phyloP scores from a whole-genome alignment of 2,888 invertebrate genomes.

The Xestia rhomboidea region DNA sequence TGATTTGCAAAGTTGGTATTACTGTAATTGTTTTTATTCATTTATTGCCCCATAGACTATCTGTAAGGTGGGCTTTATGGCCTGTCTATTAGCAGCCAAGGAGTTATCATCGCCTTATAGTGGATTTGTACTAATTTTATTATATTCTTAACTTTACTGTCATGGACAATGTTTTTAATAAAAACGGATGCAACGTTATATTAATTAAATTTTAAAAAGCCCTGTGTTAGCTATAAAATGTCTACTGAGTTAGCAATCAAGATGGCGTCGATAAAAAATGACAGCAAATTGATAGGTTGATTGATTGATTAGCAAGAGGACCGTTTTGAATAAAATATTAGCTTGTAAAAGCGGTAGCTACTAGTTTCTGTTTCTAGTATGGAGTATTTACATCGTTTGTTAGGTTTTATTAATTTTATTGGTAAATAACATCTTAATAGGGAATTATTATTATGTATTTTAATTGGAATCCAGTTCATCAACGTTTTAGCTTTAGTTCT shows the following conservation, averaged over 20 bases:
- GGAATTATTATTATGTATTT: conserved; percentile 14
- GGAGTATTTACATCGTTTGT: conserved; percentile 50
- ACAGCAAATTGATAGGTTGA: conserved; percentile 66
- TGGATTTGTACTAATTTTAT: conserved; percentile 85
- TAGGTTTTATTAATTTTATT: conserved; percentile 38
- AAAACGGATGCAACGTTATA: conserved; percentile 70
- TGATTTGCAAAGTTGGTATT: conserved; percentile 69
- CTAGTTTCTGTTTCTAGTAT: conserved; percentile 25
- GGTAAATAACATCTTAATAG: conserved; percentile 17
- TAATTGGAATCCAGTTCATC: background rate
- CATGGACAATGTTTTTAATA: conserved; percentile 73
- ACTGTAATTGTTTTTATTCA: conserved; percentile 88
- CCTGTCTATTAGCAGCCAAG: conserved; percentile 79
- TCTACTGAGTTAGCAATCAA: conserved; percentile 65
- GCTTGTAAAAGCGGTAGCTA: conserved; percentile 61
- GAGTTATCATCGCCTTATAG: conserved; percentile 80
- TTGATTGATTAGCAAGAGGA: conserved; percentile 64
- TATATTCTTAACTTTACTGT: conserved; percentile 82
- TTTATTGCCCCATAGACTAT: conserved; percentile 83
- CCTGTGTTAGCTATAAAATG: conserved; percentile 61
- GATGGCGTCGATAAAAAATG: conserved; percentile 64
- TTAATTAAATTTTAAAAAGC: conserved; percentile 70
- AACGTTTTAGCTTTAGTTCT: background rate
- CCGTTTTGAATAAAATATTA: conserved; percentile 65
- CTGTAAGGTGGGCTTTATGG: conserved; percentile 84